phyloP scores from a whole-genome alignment of 2,113 vertebrate genomes.

The Synchiropus splendidus region DNA sequence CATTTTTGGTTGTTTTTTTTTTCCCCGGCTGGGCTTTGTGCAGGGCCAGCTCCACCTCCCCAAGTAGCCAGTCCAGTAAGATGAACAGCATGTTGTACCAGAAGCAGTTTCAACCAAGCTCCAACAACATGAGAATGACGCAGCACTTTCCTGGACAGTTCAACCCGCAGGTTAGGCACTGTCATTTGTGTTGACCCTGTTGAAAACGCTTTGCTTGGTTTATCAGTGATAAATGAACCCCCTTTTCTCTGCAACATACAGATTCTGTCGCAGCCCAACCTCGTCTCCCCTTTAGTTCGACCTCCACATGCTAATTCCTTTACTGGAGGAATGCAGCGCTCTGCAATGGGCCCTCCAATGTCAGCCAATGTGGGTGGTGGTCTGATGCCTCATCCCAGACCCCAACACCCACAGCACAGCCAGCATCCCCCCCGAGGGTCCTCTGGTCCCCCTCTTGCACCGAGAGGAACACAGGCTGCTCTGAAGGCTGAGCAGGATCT shows the following conservation, averaged over 20 bases:
- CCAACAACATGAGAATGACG: slow-evolving; percentile 80
- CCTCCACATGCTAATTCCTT: slow-evolving; percentile 88
- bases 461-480: slow-evolving; percentile 79
- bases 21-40: not conserved
- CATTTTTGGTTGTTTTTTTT: not conserved
- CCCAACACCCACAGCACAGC: slow-evolving; percentile 72
- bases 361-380: slow-evolving; percentile 79
- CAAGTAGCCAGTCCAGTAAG: slow-evolving; percentile 93
- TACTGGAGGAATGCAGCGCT: slow-evolving; percentile 84
- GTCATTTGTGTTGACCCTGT: no score
- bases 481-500: slow-evolving; percentile 88
- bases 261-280: slow-evolving; percentile 94
- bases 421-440: slow-evolving; percentile 78
- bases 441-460: slow-evolving; percentile 74
- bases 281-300: slow-evolving; percentile 89
- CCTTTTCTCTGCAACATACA: slow-evolving; percentile 34
- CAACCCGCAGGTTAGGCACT: slow-evolving; percentile 80
- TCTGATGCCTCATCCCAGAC: slow-evolving; percentile 86
- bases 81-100: slow-evolving; percentile 97
- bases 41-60: slow-evolving; percentile 94
- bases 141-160: slow-evolving; percentile 89
- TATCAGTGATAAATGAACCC: no score
- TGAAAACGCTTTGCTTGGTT: no score
- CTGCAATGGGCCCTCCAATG: slow-evolving; percentile 77
- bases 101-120: slow-evolving; percentile 89